Base-by-base conservation (phyloP, 1,140 invertebrate genomes). In the Grapholita molesta region DNA sequence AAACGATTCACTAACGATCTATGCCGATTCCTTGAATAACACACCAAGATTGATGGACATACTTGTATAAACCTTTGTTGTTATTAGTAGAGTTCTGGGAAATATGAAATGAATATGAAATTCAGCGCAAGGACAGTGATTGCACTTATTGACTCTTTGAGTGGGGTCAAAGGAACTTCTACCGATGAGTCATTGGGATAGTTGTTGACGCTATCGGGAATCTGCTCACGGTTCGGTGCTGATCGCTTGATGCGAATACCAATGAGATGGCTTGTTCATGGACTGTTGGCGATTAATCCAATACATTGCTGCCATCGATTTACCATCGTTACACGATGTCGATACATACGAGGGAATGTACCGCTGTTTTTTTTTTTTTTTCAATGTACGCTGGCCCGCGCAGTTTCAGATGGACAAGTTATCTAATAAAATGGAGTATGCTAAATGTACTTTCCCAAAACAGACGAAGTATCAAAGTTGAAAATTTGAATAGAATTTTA, bases 121-220 rank as follows among this genome's bases (percentile, higher is more conserved):
- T 85, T 85, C 80, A 86, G 88, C 74, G 75, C 88, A 87, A 90
- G 88, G 88, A 89, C 84, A 86, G 84, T 82, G 74, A 71, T 70
- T 82, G 82, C 82, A 86, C 75, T 79, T 77, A 84, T 80, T 84
- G 83, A 85, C 82, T 77, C 76, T 75, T 78, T 84, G 79, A 86
- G 87, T 88, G 81, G 82, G 86, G 87, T 89, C 86, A 88, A 85
- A 88, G 86, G 80, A 89, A 83, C 82, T 79, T 84, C 82, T 77
- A 72, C 70, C 71, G 84, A 80, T 88, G 86, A 90, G 70, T 90
- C 86, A 90, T 70, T 42, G 79, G 82, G 79, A 83, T 82, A 85
- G 72, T 74, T 66, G 74, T 75, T 66, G 72, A 69, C 76, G 83
- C 77, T 78, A 86, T 88, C 80, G 79, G 68, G 74, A 69, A 86